Conservation (phyloP, 2,113 vertebrate genomes). For the Gallinago undulata region DNA sequence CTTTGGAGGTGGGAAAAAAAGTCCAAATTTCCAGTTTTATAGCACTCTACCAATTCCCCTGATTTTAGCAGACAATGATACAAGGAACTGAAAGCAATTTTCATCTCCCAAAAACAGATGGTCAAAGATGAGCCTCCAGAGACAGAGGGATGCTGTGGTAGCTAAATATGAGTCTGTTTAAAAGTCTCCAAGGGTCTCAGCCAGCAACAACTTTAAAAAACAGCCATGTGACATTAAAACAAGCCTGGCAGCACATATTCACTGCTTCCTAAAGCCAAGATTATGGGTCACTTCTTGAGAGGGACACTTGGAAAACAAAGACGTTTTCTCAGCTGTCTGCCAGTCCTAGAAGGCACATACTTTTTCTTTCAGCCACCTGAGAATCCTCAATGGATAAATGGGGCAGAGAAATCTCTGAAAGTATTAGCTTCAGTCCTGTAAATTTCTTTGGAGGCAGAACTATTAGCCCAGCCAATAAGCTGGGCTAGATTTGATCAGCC, state of each 20-base stretch:
- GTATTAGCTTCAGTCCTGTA: background rate
- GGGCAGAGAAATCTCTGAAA: background rate
- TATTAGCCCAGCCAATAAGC: background rate
- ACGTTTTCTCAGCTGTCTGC: background rate
- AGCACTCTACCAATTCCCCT: background rate
- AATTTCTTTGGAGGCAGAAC: background rate
- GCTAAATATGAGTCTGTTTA: background rate
- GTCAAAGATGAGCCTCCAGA: background rate
- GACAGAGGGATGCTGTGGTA: background rate
- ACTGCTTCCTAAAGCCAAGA: background rate
- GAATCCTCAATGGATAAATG: background rate
- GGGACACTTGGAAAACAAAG: background rate
- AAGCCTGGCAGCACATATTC: background rate
- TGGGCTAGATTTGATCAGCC: background rate
- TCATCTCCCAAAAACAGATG: background rate
- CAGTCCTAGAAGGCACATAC: background rate
- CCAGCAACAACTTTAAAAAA: background rate
- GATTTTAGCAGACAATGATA: background rate
- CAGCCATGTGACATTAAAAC: background rate
- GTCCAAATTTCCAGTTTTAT: background rate
- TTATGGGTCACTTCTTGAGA: background rate
- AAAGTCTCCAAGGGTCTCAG: background rate
- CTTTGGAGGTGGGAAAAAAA: background rate
- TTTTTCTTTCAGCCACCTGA: background rate
- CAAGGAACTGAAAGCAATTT: background rate